Percentiles rank a stretch among this genome's conserved stretches.
Evolutionary conservation across 1,140 invertebrate genomes (phyloP).

Genomic region (Leptonema lineaticorne): DNA sequence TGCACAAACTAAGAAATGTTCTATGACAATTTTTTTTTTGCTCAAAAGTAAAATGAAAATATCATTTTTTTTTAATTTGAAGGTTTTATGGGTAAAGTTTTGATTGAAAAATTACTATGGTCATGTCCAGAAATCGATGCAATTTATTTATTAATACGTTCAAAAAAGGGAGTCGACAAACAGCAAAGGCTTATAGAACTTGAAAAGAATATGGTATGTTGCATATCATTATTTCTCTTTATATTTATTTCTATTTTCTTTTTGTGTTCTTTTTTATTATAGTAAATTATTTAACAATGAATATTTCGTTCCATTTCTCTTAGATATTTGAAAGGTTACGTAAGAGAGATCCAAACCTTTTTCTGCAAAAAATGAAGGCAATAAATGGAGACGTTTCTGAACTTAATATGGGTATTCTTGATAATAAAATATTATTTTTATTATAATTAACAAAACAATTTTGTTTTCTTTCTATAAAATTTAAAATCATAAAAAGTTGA

Average conservation of each 20-base stretch:
- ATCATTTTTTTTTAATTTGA: constrained; percentile 42
- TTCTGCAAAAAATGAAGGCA: constrained; percentile 69
- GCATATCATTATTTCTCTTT: neutral
- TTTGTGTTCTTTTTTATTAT: too few relatives aligned
- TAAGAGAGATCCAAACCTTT: constrained; percentile 53
- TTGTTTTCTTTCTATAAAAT: too few relatives aligned
- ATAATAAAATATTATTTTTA: neutral
- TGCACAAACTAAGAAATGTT: too few relatives aligned
- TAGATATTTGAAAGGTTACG: constrained; percentile 63
- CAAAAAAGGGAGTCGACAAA: constrained; percentile 66
- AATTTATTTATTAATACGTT: constrained; percentile 75
- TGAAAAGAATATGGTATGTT: constrained; percentile 31
- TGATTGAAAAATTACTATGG: constrained; percentile 80
- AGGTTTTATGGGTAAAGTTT: constrained; percentile 83
- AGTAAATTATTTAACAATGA: neutral
- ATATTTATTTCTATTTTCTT: too few relatives aligned
- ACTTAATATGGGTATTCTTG: constrained; percentile 61
- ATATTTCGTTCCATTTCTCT: constrained; percentile 38
- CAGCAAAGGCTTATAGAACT: constrained; percentile 53
- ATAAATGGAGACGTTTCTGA: constrained; percentile 76
- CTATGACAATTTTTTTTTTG: too few relatives aligned
- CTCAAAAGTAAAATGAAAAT: too few relatives aligned
- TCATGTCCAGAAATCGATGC: constrained; percentile 72
- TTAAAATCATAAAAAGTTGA: too few relatives aligned
- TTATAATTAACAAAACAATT: neutral